Base-by-base conservation (phyloP, 1,140 invertebrate genomes). In the Campoletis sonorensis region DNA sequence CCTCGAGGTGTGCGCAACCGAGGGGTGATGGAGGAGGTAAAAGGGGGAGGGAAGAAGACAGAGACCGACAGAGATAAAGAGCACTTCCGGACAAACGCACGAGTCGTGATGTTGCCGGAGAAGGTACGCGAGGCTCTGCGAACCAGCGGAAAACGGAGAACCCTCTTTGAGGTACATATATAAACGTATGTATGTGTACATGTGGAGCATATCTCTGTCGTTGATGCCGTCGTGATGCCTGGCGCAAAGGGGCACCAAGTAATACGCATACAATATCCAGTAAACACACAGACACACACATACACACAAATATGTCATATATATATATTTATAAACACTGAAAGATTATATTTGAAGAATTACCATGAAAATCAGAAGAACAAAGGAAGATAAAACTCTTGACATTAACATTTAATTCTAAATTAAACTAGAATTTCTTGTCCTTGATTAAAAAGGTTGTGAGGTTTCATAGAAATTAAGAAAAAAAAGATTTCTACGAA, bases 51-150 rank as follows among this genome's bases (percentile, higher is more conserved):
- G 40, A 45, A 45, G 40, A 11, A 45, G 88, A 88, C 89, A 90
- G 90, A 91, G 86, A 89, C 90, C 87, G 89, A 91, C 90, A 90
- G 89, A 91, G 90, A 92, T 91, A 92, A 91, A 92, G 89, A 90
- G 88, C 88, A 90, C 89, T 92, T 91, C 90, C 91, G 91, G 90
- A 89, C 88, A 85, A 84, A 83, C 83, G 83, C 84, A 82, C 83
- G 83, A 86, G 23, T 23, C 30, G 61, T 13, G 61, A 86, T 81
- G 84, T 82, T 58, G 49, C 18, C 40, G 73, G 68, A 51, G 49
- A 67, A 80, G 21, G 61, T 16, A 15, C 10, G 77, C 16, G 61
- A 15, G 23, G 13, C 40, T 45, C 40, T 33, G 33, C 13, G 58
- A 67, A 45, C 23, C 18, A 64, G 73, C 82, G 84, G 82, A 84